Base-by-base conservation (phyloP, 2,113 vertebrate species). In the Pungitius pungitius region DNA sequence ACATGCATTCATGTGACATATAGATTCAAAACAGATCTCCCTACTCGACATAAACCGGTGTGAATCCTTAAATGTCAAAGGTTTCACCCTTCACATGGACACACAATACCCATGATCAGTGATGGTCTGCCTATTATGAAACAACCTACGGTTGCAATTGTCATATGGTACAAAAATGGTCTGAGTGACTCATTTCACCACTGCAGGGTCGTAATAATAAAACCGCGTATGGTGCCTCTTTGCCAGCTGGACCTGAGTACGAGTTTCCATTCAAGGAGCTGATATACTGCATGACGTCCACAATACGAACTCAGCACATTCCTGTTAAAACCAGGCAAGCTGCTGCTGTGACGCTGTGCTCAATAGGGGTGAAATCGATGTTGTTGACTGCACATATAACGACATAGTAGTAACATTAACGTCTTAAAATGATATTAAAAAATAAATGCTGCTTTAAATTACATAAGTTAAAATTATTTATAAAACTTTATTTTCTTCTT, bases 401-500 rank as follows among this genome's bases (percentile, higher is more conserved):
- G 43, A 63, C 55, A 14, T 66, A 52, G 49, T 72, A 60, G 70
- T 57, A 47, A 78, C 66, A 76, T 47, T 18, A 75, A 64, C 78
- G 68, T 74, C 57, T 18, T 54, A 13, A 24, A 24, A 24, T 52
- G 4, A 52, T 52, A 17, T 52, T 6, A 24, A n/a, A 24, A 4
- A 13, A 13, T 2, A 52, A 24, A 52, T 24, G 22, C 51, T 54
- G 22, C 51, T 54, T 26, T 26, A 26, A 54, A 54, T 54, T 54
- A 54, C 51, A 54, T 54, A 26, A 26, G 63, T 75, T 85, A 10
- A 78, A 88, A 89, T 93, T 90, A 90, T 93, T 91, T 91, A 92
- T 84, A 92, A 94, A 93, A 91, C 89, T 90, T 92, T 91, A 92
- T 90, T 92, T 77, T 89, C 77, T 81, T 90, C 60, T 89, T 82